A percentile compares a stretch with the other conserved stretches of the same genome.
These are phyloP conservation scores for Cryptocheilus praepositus DNA, from an alignment of 2,888 invertebrate species.

Conservation along the genomic window DNA sequence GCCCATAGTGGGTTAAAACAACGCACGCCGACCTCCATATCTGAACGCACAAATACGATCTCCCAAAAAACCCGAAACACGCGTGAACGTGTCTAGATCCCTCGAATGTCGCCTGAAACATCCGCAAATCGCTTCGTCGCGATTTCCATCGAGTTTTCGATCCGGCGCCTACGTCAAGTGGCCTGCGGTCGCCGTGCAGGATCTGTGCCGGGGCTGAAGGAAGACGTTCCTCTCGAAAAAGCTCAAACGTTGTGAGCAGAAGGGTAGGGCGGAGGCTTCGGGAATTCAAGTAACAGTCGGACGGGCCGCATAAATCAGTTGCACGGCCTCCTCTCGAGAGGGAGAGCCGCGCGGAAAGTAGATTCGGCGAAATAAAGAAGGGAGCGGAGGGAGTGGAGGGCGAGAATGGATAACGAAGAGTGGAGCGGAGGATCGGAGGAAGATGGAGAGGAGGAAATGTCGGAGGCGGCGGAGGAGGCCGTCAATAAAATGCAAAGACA, in stretches of 20 bases:
- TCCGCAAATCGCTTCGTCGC: too few relatives aligned
- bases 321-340: constrained; percentile 46
- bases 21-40: too few relatives aligned
- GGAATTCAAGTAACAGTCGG: constrained; percentile 42
- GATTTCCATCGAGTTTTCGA: too few relatives aligned
- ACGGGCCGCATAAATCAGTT: constrained; percentile 53
- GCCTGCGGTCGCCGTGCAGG: constrained; percentile 24
- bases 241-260: constrained; percentile 2
- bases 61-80: too few relatives aligned
- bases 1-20: too few relatives aligned
- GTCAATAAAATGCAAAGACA: constrained; percentile 70
- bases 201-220: too few relatives aligned
- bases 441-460: constrained; percentile 33
- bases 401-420: constrained; percentile 8
- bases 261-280: constrained; percentile 1
- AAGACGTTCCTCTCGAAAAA: constrained; percentile 2
- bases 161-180: background rate
- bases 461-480: constrained; percentile 49
- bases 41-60: too few relatives aligned
- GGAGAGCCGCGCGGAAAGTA: background rate
- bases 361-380: constrained; percentile 24
- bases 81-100: too few relatives aligned
- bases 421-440: background rate
- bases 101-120: too few relatives aligned
- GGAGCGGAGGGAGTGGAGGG: too few relatives aligned